These are phyloP conservation scores for Bryconaethiops microstoma DNA, from an alignment of 2,797 vertebrate species.

Conservation along the genomic window DNA sequence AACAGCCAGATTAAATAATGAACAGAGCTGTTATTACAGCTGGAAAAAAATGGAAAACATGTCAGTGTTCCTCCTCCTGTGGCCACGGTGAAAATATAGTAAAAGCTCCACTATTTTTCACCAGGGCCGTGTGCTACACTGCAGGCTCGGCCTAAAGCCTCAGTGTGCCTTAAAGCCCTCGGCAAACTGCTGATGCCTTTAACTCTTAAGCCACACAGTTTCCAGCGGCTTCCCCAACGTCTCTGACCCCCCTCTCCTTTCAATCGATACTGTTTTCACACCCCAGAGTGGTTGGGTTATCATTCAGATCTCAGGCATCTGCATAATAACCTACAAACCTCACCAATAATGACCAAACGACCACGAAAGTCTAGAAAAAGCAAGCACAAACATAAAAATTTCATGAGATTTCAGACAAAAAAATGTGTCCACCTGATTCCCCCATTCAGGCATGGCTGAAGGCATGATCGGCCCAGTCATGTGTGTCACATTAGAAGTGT, in stretches of 20 bases:
- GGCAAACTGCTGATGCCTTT: constrained; percentile 74
- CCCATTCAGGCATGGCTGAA: neutral
- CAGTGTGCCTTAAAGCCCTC: constrained; percentile 45
- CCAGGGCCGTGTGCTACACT: constrained; percentile 53
- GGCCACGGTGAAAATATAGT: constrained; percentile 75
- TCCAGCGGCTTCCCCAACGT: constrained; percentile 54
- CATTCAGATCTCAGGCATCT: constrained; percentile 76
- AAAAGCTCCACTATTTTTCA: constrained; percentile 69
- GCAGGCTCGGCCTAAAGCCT: constrained; percentile 60
- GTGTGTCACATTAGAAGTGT: constrained; percentile 24
- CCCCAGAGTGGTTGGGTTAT: constrained; percentile 77
- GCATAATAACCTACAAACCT: constrained; percentile 76
- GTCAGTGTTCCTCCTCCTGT: constrained; percentile 34
- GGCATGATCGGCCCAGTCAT: constrained; percentile 58
- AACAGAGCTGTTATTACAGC: constrained; percentile 1
- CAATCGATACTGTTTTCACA: constrained; percentile 75
- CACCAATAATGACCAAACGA: constrained; percentile 62
- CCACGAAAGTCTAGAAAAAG: neutral
- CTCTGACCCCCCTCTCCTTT: constrained; percentile 66
- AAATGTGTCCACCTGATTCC: neutral
- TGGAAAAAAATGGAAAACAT: neutral
- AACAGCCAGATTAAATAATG: neutral
- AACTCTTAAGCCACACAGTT: constrained; percentile 70
- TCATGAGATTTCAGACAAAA: too few relatives aligned
- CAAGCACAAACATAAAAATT: too few relatives aligned